These are phyloP conservation scores for Pipra filicauda DNA, from an alignment of 2,113 vertebrate genomes.

Conservation along the genomic window DNA sequence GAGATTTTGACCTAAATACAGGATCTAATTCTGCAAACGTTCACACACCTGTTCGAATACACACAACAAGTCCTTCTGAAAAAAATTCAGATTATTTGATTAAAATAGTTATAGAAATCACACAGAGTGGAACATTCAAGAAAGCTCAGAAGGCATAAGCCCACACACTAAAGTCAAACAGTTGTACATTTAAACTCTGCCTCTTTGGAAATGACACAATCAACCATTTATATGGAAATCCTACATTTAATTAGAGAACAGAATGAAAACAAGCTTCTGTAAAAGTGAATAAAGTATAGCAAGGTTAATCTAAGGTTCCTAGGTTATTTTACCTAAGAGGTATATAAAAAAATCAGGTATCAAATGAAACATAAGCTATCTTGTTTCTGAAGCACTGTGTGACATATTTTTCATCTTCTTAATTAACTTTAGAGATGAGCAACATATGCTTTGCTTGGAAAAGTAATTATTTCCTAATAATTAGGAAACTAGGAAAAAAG, in stretches of 20 bases:
- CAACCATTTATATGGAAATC: not conserved
- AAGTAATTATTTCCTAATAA: not conserved
- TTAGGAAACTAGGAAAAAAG: too few relatives aligned
- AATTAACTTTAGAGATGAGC: not conserved
- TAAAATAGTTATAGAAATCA: not conserved
- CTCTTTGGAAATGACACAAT: not conserved
- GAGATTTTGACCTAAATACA: not conserved
- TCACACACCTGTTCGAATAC: not conserved
- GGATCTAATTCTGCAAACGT: not conserved
- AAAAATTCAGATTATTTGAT: not conserved
- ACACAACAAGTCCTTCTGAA: not conserved
- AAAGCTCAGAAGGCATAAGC: not conserved
- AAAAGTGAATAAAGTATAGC: not conserved
- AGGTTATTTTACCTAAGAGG: not conserved
- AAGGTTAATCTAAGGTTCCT: not conserved
- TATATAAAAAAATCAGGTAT: not conserved
- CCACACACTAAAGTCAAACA: not conserved
- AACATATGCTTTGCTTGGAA: not conserved
- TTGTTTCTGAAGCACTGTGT: not conserved
- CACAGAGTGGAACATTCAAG: not conserved
- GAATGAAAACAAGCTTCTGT: not conserved
- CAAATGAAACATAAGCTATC: not conserved
- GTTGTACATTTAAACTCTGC: not conserved
- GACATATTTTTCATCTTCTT: not conserved
- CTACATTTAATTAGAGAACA: not conserved